Percentiles rank a stretch among this genome's conserved stretches.
phyloP scores from a whole-genome alignment of 2,888 invertebrate species.

The Drosophila hamatofila region DNA sequence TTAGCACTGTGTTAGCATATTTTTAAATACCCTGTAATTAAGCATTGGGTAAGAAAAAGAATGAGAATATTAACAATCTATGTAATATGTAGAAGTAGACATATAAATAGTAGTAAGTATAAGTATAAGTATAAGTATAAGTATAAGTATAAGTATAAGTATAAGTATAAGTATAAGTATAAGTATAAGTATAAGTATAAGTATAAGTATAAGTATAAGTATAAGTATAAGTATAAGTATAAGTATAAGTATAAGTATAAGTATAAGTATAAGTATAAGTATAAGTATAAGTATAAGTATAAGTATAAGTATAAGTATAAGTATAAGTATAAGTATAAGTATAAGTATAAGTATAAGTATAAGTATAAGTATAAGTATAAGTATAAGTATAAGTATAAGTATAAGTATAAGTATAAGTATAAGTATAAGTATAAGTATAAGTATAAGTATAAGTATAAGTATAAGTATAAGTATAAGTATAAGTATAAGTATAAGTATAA shows the following conservation, averaged over 20 bases:
- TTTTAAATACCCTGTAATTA: conserved; percentile 16
- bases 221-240: conserved; percentile 2
- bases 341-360: neutral
- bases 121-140: no score
- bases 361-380: conserved; percentile 5
- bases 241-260: conserved; percentile 5
- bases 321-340: neutral
- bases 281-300: conserved; percentile 3
- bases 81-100: neutral
- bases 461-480: neutral
- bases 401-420: conserved; percentile 3
- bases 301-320: conserved; percentile 1
- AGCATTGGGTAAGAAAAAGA: neutral
- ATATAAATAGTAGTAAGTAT: neutral
- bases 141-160: conserved; percentile 7
- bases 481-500: conserved; percentile 3
- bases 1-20: conserved; percentile 45
- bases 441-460: conserved; percentile 5
- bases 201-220: conserved; percentile 6
- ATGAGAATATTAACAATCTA: neutral
- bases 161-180: conserved; percentile 7
- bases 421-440: conserved; percentile 4
- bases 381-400: neutral
- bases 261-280: conserved; percentile 5
- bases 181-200: conserved; percentile 6